These are phyloP conservation scores for Saxidomus purpurata DNA, from an alignment of 1,140 invertebrate genomes.

Conservation along the genomic window DNA sequence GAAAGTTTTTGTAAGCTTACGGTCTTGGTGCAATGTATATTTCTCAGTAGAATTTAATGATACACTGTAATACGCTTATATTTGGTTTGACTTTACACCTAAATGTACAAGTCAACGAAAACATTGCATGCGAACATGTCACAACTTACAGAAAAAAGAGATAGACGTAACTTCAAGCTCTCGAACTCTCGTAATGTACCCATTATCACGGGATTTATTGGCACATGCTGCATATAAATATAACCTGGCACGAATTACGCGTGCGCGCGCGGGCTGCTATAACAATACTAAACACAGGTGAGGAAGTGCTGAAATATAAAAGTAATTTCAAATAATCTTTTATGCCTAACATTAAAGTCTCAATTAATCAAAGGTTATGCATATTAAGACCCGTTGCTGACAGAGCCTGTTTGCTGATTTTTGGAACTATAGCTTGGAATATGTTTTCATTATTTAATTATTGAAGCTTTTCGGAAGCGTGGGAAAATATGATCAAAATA, in stretches of 20 bases:
- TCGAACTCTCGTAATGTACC: too few species aligned
- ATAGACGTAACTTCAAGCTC: too few species aligned
- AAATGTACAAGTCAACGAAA: too few species aligned
- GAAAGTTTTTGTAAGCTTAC: too few species aligned
- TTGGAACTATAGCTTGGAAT: neutral
- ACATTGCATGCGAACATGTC: too few species aligned
- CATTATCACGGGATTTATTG: too few species aligned
- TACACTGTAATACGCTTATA: too few species aligned
- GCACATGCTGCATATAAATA: neutral
- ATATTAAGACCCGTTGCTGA: neutral
- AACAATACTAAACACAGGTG: neutral
- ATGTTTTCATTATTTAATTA: conserved; percentile 45
- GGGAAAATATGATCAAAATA: conserved; percentile 16
- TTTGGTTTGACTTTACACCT: too few species aligned
- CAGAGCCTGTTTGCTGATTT: neutral
- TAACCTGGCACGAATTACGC: neutral
- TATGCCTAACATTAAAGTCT: conserved; percentile 13
- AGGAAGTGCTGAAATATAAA: conserved; percentile 11
- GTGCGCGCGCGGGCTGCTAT: conserved; percentile 4
- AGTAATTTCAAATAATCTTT: conserved; percentile 18
- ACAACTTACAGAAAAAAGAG: too few species aligned
- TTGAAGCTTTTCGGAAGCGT: conserved; percentile 9
- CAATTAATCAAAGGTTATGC: neutral
- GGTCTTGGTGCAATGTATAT: too few species aligned
- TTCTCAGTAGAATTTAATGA: too few species aligned